Conservation (phyloP, 2,113 vertebrate genomes). For the Pantherophis guttatus region DNA sequence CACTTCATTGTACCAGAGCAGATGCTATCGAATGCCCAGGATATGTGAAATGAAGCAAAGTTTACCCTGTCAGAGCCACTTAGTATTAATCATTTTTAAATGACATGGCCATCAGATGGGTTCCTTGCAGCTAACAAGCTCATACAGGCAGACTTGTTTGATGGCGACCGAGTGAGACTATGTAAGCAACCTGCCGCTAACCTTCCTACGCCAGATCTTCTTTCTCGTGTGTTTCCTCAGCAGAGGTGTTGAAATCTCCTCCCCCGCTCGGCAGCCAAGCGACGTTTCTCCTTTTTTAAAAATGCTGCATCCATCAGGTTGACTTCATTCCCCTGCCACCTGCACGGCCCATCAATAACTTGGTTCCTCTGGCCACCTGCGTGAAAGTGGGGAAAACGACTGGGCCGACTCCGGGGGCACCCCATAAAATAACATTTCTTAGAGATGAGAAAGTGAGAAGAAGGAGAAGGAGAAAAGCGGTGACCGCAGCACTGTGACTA, state of each 20-base stretch:
- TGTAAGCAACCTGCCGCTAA: slow-evolving; percentile 50
- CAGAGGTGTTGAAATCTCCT: slow-evolving; percentile 64
- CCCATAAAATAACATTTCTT: slow-evolving; percentile 61
- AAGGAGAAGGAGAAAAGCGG: slow-evolving; percentile 54
- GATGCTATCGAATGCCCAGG: slow-evolving; percentile 63
- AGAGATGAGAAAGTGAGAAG: slow-evolving; percentile 69
- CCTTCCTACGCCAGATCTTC: slow-evolving; percentile 52
- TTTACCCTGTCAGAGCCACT: slow-evolving; percentile 59
- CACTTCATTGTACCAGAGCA: slow-evolving; percentile 49
- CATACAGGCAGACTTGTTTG: slow-evolving; percentile 60
- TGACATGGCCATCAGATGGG: slow-evolving; percentile 63
- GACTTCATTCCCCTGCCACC: slow-evolving; percentile 34
- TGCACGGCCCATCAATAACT: neutral
- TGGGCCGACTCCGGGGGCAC: neutral
- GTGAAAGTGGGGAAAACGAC: slow-evolving; percentile 38
- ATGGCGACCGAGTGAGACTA: slow-evolving; percentile 38
- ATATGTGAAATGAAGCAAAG: slow-evolving; percentile 61
- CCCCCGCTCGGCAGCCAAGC: slow-evolving; percentile 52
- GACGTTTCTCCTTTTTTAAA: slow-evolving; percentile 57
- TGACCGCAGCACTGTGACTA: slow-evolving; percentile 88
- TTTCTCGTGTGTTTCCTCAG: slow-evolving; percentile 65
- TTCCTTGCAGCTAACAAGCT: slow-evolving; percentile 70
- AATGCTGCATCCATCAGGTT: slow-evolving; percentile 49
- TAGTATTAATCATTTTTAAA: slow-evolving; percentile 77
- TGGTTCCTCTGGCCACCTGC: slow-evolving; percentile 51